Conservation (phyloP, 1,140 invertebrate genomes). For the Drosophila albomicans region DNA sequence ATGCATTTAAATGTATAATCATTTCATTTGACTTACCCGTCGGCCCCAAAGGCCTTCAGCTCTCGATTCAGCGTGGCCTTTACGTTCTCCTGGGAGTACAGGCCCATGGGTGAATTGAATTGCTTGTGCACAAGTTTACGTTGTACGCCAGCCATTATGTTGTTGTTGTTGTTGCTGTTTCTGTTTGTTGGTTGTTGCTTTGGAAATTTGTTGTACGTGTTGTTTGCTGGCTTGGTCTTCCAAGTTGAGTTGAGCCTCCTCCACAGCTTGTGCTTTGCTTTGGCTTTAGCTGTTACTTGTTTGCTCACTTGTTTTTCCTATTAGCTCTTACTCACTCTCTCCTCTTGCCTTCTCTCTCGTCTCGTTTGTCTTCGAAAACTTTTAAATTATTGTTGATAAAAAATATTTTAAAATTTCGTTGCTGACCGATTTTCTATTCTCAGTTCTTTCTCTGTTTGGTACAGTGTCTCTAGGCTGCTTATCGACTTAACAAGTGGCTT, state of each 20-base stretch:
- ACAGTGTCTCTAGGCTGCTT: slow-evolving; percentile 52
- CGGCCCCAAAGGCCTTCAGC: slow-evolving; percentile 90
- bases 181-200: slow-evolving; percentile 10
- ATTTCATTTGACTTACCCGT: slow-evolving; percentile 88
- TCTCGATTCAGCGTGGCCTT: slow-evolving; percentile 92
- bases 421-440: neutral
- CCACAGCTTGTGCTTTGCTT: slow-evolving; percentile 8
- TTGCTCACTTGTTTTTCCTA: slow-evolving; percentile 45
- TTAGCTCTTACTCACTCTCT: slow-evolving; percentile 28
- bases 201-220: slow-evolving; percentile 10
- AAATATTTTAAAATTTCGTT: slow-evolving; percentile 69
- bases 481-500: slow-evolving; percentile 51
- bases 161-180: slow-evolving; percentile 16
- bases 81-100: slow-evolving; percentile 93
- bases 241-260: slow-evolving; percentile 27
- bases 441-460: slow-evolving; percentile 1
- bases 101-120: slow-evolving; percentile 94
- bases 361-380: slow-evolving; percentile 66
- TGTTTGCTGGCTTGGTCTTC: slow-evolving; percentile 39
- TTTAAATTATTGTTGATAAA: slow-evolving; percentile 80
- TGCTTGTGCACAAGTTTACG: slow-evolving; percentile 92
- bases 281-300: slow-evolving; percentile 18
- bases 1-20: slow-evolving; percentile 82
- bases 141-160: slow-evolving; percentile 87
- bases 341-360: slow-evolving; percentile 7